Base-by-base conservation (phyloP, 2,113 vertebrate genomes). In the Craseonycteris thonglongyai region DNA sequence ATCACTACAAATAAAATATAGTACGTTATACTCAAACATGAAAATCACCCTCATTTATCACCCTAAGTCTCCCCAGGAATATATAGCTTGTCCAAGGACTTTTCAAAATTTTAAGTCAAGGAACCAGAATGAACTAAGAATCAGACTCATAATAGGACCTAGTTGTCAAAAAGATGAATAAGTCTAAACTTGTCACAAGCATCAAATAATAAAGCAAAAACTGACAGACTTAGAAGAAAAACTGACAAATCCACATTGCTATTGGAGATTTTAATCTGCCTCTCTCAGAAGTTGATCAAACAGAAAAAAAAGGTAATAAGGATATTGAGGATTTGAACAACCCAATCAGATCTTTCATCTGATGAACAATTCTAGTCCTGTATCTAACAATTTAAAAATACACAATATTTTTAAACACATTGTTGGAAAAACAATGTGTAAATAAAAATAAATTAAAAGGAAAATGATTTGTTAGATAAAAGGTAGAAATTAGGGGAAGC, bases 391-490 rank as follows among this genome's bases (percentile, higher is more conserved):
- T 75, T n/a, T 78, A 54, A 71, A 90, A 79, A 82, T 78, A 63
- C 6, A 18, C 35, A 79, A 7, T 54, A 58, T 93, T 68, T 91
- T 86, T 38, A 75, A 49, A 33, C 9, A 45, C 21, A 85, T 71
- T 56, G 35, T 51, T 90, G 71, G 35, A 78, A 74, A 85, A 61
- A 56, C 24, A n/a, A n/a, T 13, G 69, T 83, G 21, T 71, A 78
- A 78, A 78, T 38, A 89, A 82, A 94, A 88, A 56, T 84, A 92
- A 92, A 84, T 71, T 84, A 28, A 49, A 66, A 66, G 66, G 13
- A 59, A 91, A 42, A 74, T 87, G 66, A 47, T 85, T 85, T 85
- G 68, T 71, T 84, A 69, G 10, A 78, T 56, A 40, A 69, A 58
- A 93, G 56, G 78, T 35, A 83, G 33, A 82, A 82, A 51, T 75